phyloP scores from a whole-genome alignment of 2,797 vertebrate genomes.

The Xenopus petersii region DNA sequence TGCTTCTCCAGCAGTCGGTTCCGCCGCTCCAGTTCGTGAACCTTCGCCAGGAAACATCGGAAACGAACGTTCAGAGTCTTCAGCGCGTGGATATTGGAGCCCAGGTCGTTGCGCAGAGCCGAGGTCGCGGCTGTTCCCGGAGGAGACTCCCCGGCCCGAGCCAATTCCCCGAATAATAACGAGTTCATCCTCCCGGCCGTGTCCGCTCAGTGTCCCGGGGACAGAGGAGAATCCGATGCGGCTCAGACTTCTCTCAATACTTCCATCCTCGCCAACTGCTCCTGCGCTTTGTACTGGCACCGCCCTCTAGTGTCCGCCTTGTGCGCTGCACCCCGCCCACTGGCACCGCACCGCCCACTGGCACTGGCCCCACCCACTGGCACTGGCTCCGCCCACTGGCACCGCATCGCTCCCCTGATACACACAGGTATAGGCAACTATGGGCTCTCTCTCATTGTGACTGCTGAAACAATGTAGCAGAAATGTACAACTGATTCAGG shows the following conservation, averaged over 20 bases:
- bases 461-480: too few species aligned
- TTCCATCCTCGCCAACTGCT: too few species aligned
- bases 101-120: slow-evolving; percentile 90
- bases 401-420: too few species aligned
- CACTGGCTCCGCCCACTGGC: too few species aligned
- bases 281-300: slow-evolving; percentile 20
- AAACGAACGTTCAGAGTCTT: slow-evolving; percentile 94
- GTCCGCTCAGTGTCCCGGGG: slow-evolving; percentile 58
- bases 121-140: slow-evolving; percentile 70
- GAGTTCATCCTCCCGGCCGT: slow-evolving; percentile 53
- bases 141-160: slow-evolving; percentile 24
- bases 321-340: too few species aligned
- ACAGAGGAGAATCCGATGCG: too few species aligned
- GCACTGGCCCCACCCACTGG: too few species aligned
- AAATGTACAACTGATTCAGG: too few species aligned
- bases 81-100: slow-evolving; percentile 92
- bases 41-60: slow-evolving; percentile 94
- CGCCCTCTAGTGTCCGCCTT: neutral
- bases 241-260: too few species aligned
- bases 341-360: too few species aligned
- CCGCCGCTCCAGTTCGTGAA: slow-evolving; percentile 90
- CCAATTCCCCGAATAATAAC: slow-evolving; percentile 67
- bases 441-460: too few species aligned
- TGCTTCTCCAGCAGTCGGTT: slow-evolving; percentile 91
- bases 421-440: too few species aligned